Conservation (phyloP, 2,888 invertebrate species). For the Stegophylla sp. region DNA sequence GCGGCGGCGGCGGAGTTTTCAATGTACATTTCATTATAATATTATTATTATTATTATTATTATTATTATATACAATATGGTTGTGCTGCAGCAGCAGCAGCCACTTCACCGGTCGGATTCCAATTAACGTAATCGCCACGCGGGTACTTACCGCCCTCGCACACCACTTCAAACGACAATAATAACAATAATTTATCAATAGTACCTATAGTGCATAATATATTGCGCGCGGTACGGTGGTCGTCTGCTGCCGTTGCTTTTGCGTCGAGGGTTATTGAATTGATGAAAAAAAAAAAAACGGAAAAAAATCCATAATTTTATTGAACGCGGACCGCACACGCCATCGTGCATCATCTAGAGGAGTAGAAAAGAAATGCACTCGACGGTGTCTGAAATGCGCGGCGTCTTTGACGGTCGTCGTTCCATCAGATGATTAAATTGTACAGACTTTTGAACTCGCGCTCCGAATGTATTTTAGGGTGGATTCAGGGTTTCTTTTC, state of each 20-base stretch:
- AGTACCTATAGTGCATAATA: too few species aligned
- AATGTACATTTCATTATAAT: constrained; percentile 1
- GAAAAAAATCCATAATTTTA: constrained; percentile 49
- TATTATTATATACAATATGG: too few species aligned
- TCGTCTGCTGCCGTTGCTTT: too few species aligned
- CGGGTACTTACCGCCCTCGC: neutral
- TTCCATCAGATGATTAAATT: constrained; percentile 59
- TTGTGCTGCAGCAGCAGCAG: neutral
- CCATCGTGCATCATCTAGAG: neutral
- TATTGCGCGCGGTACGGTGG: neutral
- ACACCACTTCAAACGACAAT: constrained; percentile 43
- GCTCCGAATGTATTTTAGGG: constrained; percentile 20
- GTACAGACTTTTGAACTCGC: constrained; percentile 51
- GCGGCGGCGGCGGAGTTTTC: neutral
- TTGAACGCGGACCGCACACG: neutral
- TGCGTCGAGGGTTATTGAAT: constrained; percentile 28
- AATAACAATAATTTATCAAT: constrained; percentile 45
- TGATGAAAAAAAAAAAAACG: constrained; percentile 1
- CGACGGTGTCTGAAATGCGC: constrained; percentile 30
- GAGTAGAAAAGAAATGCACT: constrained; percentile 53
- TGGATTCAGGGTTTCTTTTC: constrained; percentile 30
- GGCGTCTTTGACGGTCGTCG: constrained; percentile 45
- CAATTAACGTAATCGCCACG: constrained; percentile 43
- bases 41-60: neutral
- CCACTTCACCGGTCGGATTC: constrained; percentile 21